Evolutionary conservation across 2,888 invertebrate species (phyloP).

Genomic region (Meteorus cinctellus): DNA sequence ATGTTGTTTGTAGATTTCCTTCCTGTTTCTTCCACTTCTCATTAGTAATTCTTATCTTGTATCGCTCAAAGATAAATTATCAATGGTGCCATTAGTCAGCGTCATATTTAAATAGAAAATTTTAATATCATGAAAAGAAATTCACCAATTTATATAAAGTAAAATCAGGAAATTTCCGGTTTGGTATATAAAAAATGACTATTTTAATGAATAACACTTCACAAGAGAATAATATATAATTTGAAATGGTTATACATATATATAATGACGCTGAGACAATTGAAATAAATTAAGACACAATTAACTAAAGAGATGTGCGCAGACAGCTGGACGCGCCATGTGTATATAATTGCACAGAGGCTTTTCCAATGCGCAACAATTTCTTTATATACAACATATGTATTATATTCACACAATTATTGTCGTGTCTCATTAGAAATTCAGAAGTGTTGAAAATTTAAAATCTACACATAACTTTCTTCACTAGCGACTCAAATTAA

Average conservation of each 20-base stretch:
- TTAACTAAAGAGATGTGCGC: constrained; percentile 57
- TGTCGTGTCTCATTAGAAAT: no score
- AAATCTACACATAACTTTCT: no score
- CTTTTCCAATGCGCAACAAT: constrained; percentile 4
- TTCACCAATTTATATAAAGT: not conserved
- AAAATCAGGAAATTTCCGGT: not conserved
- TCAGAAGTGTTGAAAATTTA: no score
- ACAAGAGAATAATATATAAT: constrained; percentile 7
- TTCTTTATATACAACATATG: not conserved
- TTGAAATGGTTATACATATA: constrained; percentile 12
- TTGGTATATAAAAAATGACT: not conserved
- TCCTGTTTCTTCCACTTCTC: no score
- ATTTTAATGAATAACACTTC: not conserved
- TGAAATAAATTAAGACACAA: constrained; percentile 67
- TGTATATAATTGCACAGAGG: constrained; percentile 6
- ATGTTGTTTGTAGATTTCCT: no score
- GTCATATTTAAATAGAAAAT: no score
- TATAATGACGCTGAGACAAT: constrained; percentile 55
- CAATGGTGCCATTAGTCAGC: no score
- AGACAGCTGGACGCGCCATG: constrained; percentile 66
- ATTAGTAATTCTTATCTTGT: no score
- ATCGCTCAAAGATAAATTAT: no score
- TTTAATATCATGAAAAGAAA: not conserved
- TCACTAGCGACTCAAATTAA: no score
- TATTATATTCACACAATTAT: not conserved